Base-by-base conservation (phyloP, 2,888 invertebrate genomes). In the Pseudanteris insignis region DNA sequence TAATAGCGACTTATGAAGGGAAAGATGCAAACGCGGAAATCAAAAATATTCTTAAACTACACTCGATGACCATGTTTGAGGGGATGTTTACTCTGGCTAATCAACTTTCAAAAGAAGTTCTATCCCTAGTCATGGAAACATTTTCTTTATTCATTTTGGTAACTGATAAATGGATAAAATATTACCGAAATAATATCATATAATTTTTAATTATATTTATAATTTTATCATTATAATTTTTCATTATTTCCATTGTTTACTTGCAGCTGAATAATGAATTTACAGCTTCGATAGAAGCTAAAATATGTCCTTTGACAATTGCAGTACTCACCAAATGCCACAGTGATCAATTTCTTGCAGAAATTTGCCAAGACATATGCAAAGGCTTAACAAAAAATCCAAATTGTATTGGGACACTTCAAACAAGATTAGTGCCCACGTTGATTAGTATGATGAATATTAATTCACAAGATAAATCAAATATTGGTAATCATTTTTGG, bases 281-380 rank as follows among this genome's bases (percentile, higher is more conserved):
- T 69, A 88, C 89, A 1, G 86, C 85, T 8, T 81, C 84, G 5
- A 81, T 84, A 8, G 87, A 88, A 67, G 77, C 76, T 14, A 87
- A 87, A 77, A 81, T 89, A 10, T 85, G 86, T 18, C 87, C 89
- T 0, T 72, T 89, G 18, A 83, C 86, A 2, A 86, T 89, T 58
- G 88, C 88, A 2, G 84, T 87, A 1, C 88, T 89, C 70, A 81
- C 89, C 0, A 88, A 88, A 72, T 86, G 86, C 70, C 85, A 83
- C 2, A 82, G 83, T 47, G 89, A 89, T 78, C 88, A 87, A 0
- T 83, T 84, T 29, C 82, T 89, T 37, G 81, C 87, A 8, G 82
- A 83, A 51, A 79, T 86, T 29, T 84, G 86, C 2, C 85, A 87
- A 69, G 87, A 88, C 54, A 83, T 89, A 44, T 84, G 89, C 25